Evolutionary conservation across 2,888 invertebrate genomes (phyloP).

Genomic region (Epistrophe eligans): DNA sequence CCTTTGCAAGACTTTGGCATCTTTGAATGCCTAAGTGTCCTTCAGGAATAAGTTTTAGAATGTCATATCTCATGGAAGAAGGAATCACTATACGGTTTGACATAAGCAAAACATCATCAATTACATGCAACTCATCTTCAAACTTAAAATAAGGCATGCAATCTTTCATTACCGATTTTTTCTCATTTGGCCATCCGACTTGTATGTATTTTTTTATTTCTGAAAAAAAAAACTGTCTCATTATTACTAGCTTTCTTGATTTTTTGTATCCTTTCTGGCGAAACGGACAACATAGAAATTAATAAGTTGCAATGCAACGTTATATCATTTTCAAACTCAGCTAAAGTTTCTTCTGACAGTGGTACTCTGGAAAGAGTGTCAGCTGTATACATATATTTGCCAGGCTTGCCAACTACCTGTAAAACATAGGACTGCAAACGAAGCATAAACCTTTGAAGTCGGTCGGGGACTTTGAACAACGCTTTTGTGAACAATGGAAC

Average conservation of each 20-base stretch:
- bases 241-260: conserved; percentile 24
- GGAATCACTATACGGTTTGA: conserved; percentile 48
- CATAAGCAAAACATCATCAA: conserved; percentile 53
- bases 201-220: conserved; percentile 52
- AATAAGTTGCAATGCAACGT: conserved; percentile 69
- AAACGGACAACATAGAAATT: conserved; percentile 53
- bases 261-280: conserved; percentile 31
- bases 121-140: conserved; percentile 47
- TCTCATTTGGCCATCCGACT: conserved; percentile 65
- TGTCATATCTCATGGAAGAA: conserved; percentile 22
- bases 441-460: conserved; percentile 45
- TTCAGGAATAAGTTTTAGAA: conserved; percentile 50
- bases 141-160: conserved; percentile 33
- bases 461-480: conserved; percentile 27
- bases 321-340: conserved; percentile 64
- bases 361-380: conserved; percentile 45
- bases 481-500: conserved; percentile 25
- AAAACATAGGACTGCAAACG: conserved; percentile 31
- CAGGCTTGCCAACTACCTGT: conserved; percentile 29
- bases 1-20: conserved; percentile 27
- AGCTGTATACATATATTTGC: conserved; percentile 24
- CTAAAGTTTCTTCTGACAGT: conserved; percentile 32
- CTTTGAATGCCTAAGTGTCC: conserved; percentile 57
- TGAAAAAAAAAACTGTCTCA: conserved; percentile 37
- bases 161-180: conserved; percentile 41